Base-by-base conservation (phyloP, 2,888 invertebrate species). In the Cryptophagus acutangulus region DNA sequence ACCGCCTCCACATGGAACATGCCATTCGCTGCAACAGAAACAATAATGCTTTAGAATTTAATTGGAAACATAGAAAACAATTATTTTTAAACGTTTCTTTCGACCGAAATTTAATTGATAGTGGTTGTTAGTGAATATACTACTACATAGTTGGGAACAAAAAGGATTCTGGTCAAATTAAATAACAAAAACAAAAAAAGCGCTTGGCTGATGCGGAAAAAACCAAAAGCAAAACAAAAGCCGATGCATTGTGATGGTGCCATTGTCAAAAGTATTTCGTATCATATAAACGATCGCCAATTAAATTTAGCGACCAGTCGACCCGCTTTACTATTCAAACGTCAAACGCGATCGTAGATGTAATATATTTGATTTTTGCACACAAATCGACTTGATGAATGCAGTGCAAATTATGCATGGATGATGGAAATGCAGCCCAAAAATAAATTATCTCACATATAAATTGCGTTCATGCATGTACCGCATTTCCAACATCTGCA, bases 1-100 rank as follows among this genome's bases (percentile, higher is more conserved):
- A 78, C 77, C 26, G 76, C 77, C 58, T 76, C 73, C 31, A 75
- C 69, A 26, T 26, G n/a, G 26, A 12, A 26, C n/a, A 13, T n/a
- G 3, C 9, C 3, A n/a, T 24, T 36, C 5, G 6, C 36, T 36
- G 36, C 48, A 51, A 51, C 17, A 43, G 34, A 40, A 36, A 25
- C n/a, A 17, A 31, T 24, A 24, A 24, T 8, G n/a, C n/a, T 24
- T 8, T 8, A 24, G n/a, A 24, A 24, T 24, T 6, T 24, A n/a
- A 24, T 24, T 24, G n/a, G n/a, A 24, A n/a, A n/a, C n/a, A n/a
- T n/a, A n/a, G n/a, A n/a, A n/a, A n/a, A n/a, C n/a, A n/a, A n/a
- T n/a, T n/a, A n/a, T n/a, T n/a, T n/a, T n/a, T n/a, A n/a, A n/a
- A n/a, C n/a, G n/a, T n/a, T n/a, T n/a, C n/a, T n/a, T n/a, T n/a